These are phyloP conservation scores for Cyrtonyx montezumae DNA, from an alignment of 2,113 vertebrate species.

Conservation along the genomic window DNA sequence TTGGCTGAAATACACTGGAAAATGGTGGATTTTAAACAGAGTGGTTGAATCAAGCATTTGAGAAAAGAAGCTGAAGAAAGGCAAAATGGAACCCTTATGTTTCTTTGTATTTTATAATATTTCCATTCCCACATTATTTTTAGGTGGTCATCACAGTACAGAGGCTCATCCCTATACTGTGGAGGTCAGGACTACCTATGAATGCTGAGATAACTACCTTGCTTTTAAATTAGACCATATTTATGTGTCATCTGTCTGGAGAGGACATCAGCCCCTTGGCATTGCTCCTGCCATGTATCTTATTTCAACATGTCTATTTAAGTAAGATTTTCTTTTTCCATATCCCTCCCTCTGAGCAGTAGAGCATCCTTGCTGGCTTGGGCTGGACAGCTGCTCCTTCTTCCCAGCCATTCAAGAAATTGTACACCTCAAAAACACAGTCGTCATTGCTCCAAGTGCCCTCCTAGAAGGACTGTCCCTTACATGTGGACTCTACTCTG, in stretches of 20 bases:
- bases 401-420: neutral
- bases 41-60: neutral
- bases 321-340: neutral
- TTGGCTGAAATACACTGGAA: slow-evolving; percentile 32
- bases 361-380: neutral
- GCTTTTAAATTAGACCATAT: neutral
- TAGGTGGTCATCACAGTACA: neutral
- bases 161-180: neutral
- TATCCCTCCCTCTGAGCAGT: neutral
- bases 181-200: neutral
- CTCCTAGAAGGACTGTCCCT: neutral
- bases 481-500: neutral
- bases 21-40: slow-evolving; percentile 20
- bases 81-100: slow-evolving; percentile 20
- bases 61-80: neutral
- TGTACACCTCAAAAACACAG: neutral
- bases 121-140: neutral
- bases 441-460: neutral
- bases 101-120: neutral
- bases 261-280: neutral
- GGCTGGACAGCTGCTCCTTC: neutral
- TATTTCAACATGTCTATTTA: neutral
- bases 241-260: neutral
- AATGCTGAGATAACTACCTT: neutral
- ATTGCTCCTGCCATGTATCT: neutral